Evolutionary conservation across 2,888 invertebrate genomes (phyloP).

Genomic region (Loripinus fragilis): DNA sequence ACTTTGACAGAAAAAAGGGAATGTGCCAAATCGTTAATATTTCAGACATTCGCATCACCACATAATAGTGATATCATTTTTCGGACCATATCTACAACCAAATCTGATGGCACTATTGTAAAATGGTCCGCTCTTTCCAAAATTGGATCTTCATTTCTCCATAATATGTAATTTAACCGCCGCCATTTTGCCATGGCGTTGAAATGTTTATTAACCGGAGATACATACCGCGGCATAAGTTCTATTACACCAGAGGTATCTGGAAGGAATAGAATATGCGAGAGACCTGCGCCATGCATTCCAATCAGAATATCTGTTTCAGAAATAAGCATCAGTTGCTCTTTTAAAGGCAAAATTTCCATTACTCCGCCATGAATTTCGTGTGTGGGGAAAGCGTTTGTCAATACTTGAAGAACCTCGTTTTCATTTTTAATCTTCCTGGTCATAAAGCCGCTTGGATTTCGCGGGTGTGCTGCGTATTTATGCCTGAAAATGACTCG

Average conservation of each 20-base stretch:
- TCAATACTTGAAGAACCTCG: conserved; percentile 72
- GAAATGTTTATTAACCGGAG: conserved; percentile 72
- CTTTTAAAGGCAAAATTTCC: conserved; percentile 74
- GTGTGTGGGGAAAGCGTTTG: conserved; percentile 62
- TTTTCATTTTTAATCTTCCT: conserved; percentile 81
- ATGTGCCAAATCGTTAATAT: no score
- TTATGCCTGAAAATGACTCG: conserved; percentile 81
- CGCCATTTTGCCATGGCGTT: conserved; percentile 79
- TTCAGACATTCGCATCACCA: no score
- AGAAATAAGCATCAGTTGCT: conserved; percentile 77
- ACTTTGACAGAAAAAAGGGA: no score
- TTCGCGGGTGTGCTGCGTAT: conserved; percentile 82
- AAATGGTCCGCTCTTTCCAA: conserved; percentile 37
- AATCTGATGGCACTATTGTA: conserved; percentile 33
- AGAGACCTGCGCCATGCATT: conserved; percentile 83
- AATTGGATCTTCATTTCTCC: conserved; percentile 70
- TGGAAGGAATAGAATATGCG: conserved; percentile 80
- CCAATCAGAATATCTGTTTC: conserved; percentile 81
- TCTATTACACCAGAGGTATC: conserved; percentile 79
- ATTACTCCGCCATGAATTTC: conserved; percentile 75
- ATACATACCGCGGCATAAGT: conserved; percentile 75
- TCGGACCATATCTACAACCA: conserved; percentile 36
- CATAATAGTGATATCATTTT: conserved; percentile 39
- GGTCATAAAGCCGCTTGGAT: conserved; percentile 77
- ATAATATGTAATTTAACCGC: conserved; percentile 74